Base-by-base conservation (phyloP, 2,113 vertebrate genomes). In the Cynocephalus volans region DNA sequence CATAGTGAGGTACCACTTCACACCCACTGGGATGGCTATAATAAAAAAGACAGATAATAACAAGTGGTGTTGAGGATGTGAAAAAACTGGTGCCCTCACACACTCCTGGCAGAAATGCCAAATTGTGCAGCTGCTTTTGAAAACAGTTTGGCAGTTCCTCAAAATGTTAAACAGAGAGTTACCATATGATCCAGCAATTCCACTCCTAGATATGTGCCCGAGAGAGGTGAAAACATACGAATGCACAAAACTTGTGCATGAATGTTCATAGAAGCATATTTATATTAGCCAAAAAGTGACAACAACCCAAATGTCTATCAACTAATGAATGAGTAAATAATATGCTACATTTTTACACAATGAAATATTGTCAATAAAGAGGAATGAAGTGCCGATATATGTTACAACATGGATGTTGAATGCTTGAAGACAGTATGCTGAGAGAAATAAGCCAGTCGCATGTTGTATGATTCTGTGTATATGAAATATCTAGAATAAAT, bases 131-230 rank as follows among this genome's bases (percentile, higher is more conserved):
- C 19, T 15, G 28, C 67, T 87, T 95, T 56, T 10, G 11, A 73
- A 80, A 50, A 13, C 10, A 85, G 12, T 60, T 72, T 52, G 31
- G 13, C 26, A 82, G 2, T 45, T 87, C 1, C 50, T 65, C 69
- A 87, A 90, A 96, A 62, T 58, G 50, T 48, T 54, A 85, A 85
- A 60, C 33, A 69, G 8, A 81, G n/a, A 65, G 54, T 90, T 88
- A 65, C 36, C 76, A 56, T 24, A 33, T 67, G 21, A 67, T 33
- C 36, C 14, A 93, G 58, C 11, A 76, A 82, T 69, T 76, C 67
- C 21, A 72, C 36, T 67, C 56, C 21, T 72, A 15, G 17, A 14
- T 60, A n/a, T 64, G 48, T 50, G 36, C 17, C 21, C 48, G 48
- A 88, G 26, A 87, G 26, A 95, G 76, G 15, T 19, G 18, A 56